Evolutionary conservation across 2,113 vertebrate genomes (phyloP).

Genomic region (Perca schrenkii): DNA sequence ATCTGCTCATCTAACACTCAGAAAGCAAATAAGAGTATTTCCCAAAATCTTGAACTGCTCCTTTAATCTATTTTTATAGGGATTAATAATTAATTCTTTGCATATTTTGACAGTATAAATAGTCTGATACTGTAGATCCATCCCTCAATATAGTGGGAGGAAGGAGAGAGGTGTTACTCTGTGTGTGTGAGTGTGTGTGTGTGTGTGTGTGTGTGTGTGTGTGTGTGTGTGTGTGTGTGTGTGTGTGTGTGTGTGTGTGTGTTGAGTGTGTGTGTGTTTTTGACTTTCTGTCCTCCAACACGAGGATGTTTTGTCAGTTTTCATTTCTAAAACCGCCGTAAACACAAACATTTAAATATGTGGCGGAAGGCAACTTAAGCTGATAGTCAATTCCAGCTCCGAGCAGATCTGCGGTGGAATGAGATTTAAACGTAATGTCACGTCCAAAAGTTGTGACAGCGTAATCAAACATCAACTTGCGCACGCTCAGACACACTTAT

Average conservation of each 20-base stretch:
- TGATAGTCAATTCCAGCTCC: constrained; percentile 53
- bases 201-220: neutral
- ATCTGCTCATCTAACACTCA: neutral
- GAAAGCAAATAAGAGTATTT: neutral
- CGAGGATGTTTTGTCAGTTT: constrained; percentile 54
- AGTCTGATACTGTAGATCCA: constrained; percentile 16
- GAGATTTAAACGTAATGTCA: constrained; percentile 61
- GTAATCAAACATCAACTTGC: constrained; percentile 64
- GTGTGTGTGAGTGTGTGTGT: neutral
- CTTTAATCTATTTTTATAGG: neutral
- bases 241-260: neutral
- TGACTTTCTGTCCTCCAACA: constrained; percentile 5
- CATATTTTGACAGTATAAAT: constrained; percentile 5
- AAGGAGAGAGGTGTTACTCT: constrained; percentile 13
- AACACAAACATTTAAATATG: constrained; percentile 60
- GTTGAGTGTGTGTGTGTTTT: neutral
- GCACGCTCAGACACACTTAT: constrained; percentile 55
- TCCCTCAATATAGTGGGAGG: neutral
- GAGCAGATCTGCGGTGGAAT: constrained; percentile 36
- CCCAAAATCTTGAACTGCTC: neutral
- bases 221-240: constrained; percentile 1
- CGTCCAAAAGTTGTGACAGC: constrained; percentile 65
- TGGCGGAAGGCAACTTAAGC: constrained; percentile 53
- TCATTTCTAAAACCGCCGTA: constrained; percentile 43
- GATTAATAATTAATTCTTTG: neutral